Conservation (phyloP, 2,888 invertebrate genomes). For the Chironomus riparius region DNA sequence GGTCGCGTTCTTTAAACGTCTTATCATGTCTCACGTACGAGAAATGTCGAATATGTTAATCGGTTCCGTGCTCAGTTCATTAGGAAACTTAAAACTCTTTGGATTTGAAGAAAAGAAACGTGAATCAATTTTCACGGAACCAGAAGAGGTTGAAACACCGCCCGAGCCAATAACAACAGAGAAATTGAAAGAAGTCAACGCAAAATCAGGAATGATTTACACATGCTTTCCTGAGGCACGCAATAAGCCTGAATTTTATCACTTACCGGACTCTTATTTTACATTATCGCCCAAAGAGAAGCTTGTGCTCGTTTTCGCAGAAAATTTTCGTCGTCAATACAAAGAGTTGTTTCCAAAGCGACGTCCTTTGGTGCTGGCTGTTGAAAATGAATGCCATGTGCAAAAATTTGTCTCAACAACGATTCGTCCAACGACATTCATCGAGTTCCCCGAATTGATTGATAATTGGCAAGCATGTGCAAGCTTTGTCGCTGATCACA, state of each 20-base stretch:
- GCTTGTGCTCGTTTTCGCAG: slow-evolving; percentile 59
- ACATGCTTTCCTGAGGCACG: slow-evolving; percentile 38
- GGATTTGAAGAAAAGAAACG: neutral
- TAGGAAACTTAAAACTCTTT: neutral
- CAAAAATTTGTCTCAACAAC: slow-evolving; percentile 88
- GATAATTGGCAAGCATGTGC: slow-evolving; percentile 60
- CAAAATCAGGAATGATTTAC: slow-evolving; percentile 35
- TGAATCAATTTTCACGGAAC: neutral
- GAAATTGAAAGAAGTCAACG: neutral
- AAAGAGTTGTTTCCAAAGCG: slow-evolving; percentile 49
- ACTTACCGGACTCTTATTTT: slow-evolving; percentile 57
- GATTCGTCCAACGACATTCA: slow-evolving; percentile 66
- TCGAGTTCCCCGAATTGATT: slow-evolving; percentile 52
- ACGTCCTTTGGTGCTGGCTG: slow-evolving; percentile 58
- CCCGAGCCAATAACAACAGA: slow-evolving; percentile 5
- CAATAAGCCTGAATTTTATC: slow-evolving; percentile 46
- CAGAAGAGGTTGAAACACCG: slow-evolving; percentile 2
- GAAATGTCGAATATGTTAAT: slow-evolving; percentile 16
- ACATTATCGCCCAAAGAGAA: slow-evolving; percentile 61
- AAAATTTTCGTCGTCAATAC: slow-evolving; percentile 69
- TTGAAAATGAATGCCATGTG: slow-evolving; percentile 66
- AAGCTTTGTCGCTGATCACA: slow-evolving; percentile 66
- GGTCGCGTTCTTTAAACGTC: neutral
- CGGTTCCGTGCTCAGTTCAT: neutral
- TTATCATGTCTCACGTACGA: neutral